Conservation (phyloP, 1,140 invertebrate species). For the Anastrepha obliqua region DNA sequence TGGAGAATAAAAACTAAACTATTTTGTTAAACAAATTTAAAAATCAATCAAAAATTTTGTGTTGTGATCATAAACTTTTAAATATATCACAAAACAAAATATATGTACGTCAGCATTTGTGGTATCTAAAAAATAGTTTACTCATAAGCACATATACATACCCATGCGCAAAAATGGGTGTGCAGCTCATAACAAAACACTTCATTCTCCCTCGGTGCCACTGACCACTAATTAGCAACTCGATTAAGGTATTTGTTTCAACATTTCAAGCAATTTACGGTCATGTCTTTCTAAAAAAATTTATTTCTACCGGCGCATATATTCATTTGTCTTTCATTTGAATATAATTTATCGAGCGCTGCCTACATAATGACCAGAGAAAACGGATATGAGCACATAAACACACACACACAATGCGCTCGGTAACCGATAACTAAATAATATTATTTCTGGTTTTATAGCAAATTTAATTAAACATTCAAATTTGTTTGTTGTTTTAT, state of each 20-base stretch:
- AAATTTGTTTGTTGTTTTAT: not conserved
- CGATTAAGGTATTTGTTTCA: conserved; percentile 4
- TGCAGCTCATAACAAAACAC: not conserved
- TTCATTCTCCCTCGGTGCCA: not conserved
- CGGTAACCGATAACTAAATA: not conserved
- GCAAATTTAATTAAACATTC: not conserved
- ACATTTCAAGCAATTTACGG: not conserved
- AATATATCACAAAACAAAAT: too few relatives aligned
- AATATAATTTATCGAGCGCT: not conserved
- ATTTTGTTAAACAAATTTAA: not conserved
- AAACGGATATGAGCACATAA: not conserved
- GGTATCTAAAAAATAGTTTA: not conserved
- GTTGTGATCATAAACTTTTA: too few relatives aligned
- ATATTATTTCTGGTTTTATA: not conserved
- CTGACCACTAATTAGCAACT: conserved; percentile 25
- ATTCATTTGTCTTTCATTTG: too few relatives aligned
- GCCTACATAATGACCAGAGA: not conserved
- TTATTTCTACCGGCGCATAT: not conserved
- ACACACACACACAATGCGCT: not conserved
- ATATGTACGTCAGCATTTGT: not conserved
- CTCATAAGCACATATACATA: not conserved
- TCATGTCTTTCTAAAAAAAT: conserved; percentile 10
- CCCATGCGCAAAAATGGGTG: not conserved
- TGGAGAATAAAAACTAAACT: not conserved
- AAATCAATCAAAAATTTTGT: not conserved